Evolutionary conservation across 1,140 invertebrate genomes (phyloP).

Genomic region (Nephotettix cincticeps): DNA sequence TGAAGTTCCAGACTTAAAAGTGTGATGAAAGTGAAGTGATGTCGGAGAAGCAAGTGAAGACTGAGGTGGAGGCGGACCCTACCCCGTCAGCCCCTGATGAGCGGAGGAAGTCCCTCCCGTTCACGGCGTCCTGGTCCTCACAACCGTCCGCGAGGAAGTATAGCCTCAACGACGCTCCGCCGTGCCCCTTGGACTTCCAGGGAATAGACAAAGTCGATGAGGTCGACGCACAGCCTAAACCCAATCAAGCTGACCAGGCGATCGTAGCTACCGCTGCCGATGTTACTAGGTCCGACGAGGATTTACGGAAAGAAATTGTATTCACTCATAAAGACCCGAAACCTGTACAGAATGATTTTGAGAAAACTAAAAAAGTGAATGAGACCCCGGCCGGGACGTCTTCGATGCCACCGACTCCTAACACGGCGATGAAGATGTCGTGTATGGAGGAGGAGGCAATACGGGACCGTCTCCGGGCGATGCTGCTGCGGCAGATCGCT

Average conservation of each 20-base stretch:
- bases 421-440: constrained; percentile 47
- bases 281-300: not conserved
- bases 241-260: not conserved
- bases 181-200: not conserved
- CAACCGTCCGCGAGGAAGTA: constrained; percentile 27
- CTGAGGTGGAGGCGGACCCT: constrained; percentile 5
- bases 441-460: constrained; percentile 66
- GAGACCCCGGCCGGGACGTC: not conserved
- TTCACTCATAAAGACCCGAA: constrained; percentile 11
- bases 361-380: constrained; percentile 13
- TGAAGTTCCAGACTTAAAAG: not conserved
- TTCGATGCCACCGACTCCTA: not conserved
- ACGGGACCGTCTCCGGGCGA: constrained; percentile 55
- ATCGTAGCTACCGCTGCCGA: not conserved
- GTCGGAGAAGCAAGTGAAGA: not conserved
- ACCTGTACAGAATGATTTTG: not conserved
- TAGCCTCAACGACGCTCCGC: constrained; percentile 25
- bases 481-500: constrained; percentile 59
- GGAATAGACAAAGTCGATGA: not conserved
- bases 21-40: not conserved
- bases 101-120: constrained; percentile 31
- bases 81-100: constrained; percentile 17
- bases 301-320: not conserved
- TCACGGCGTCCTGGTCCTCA: constrained; percentile 24
- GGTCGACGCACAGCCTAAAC: not conserved